Evolutionary conservation across 2,797 vertebrate species (phyloP).

Genomic region (Brachyrhaphis roseni): DNA sequence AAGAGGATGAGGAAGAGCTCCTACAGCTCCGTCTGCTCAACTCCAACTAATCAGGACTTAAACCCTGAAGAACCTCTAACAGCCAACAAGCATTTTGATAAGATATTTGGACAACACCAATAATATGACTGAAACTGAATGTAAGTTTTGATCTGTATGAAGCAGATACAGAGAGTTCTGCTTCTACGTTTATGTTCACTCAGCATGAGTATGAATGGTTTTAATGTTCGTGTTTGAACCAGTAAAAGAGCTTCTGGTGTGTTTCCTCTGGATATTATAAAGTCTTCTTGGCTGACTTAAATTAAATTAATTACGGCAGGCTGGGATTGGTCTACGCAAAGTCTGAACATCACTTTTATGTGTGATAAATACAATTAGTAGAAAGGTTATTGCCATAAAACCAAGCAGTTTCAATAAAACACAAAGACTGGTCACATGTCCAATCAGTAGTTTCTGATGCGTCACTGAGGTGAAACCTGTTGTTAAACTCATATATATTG

Average conservation of each 20-base stretch:
- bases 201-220: neutral
- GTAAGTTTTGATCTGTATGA: neutral
- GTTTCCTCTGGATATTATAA: neutral
- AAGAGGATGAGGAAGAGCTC: constrained; percentile 6
- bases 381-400: neutral
- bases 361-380: neutral
- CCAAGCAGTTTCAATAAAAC: neutral
- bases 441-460: neutral
- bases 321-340: neutral
- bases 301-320: neutral
- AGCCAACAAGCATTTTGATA: neutral
- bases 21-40: neutral
- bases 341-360: neutral
- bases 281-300: neutral
- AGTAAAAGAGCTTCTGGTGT: neutral
- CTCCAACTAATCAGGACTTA: neutral
- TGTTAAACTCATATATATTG: neutral
- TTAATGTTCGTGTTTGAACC: neutral
- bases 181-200: neutral
- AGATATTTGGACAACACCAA: neutral
- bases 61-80: neutral
- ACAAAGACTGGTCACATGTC: neutral
- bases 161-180: neutral
- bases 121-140: neutral
- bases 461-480: neutral